Evolutionary conservation across 2,797 vertebrate genomes (phyloP).

Genomic region (Margarornis squamiger): DNA sequence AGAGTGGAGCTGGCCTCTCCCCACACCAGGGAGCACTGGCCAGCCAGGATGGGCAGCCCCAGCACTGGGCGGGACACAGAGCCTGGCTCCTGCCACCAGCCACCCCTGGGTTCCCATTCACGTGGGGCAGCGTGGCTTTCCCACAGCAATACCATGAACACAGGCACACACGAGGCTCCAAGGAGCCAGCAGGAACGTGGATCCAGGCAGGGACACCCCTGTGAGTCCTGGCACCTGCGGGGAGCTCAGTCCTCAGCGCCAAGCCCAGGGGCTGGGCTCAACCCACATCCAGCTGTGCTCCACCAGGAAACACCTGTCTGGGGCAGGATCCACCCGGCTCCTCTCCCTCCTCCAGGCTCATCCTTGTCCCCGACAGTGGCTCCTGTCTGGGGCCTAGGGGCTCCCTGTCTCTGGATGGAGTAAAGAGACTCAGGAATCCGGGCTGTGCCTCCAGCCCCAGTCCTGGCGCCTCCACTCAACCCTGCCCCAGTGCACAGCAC

Average conservation of each 20-base stretch:
- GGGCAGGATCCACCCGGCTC: neutral
- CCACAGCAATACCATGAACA: rapidly evolving
- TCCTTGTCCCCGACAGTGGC: neutral
- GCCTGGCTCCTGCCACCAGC: neutral
- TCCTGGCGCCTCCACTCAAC: neutral
- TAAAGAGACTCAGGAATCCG: neutral
- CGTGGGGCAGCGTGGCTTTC: rapidly evolving
- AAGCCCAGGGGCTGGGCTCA: neutral
- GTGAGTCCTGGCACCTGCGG: rapidly evolving
- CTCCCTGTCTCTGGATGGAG: neutral
- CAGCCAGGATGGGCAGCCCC: neutral
- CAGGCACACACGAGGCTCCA: neutral
- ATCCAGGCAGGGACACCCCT: neutral
- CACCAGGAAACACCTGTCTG: slow-evolving; percentile 2
- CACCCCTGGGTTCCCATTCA: neutral
- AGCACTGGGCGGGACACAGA: rapidly evolving
- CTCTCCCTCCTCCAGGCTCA: neutral
- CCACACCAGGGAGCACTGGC: neutral
- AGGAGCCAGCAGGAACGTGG: neutral
- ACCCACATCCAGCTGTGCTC: neutral
- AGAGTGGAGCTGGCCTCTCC: neutral
- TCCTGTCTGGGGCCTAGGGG: slow-evolving; percentile 4
- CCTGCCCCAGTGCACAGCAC: neutral
- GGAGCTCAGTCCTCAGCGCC: rapidly evolving
- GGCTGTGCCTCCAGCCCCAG: neutral